Conservation (phyloP, 1,140 invertebrate species). For the Macrostomum lignano region DNA sequence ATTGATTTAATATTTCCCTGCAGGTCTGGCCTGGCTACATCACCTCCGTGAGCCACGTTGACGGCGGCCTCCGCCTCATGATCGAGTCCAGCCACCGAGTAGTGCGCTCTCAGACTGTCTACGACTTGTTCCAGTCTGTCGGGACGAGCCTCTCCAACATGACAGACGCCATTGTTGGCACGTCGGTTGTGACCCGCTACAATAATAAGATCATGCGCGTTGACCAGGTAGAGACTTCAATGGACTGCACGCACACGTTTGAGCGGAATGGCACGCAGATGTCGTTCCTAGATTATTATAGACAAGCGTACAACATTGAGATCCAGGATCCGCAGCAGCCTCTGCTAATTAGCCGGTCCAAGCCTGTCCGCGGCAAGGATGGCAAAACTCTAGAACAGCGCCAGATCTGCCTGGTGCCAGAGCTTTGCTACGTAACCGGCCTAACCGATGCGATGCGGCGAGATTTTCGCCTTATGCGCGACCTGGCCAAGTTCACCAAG, state of each 20-base stretch:
- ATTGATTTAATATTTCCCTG: too few relatives aligned
- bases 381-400: background rate
- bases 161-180: conserved; percentile 38
- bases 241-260: conserved; percentile 34
- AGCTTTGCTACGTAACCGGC: conserved; percentile 20
- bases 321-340: conserved; percentile 51
- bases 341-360: conserved; percentile 27
- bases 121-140: conserved; percentile 6
- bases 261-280: conserved; percentile 34
- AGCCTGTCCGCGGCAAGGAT: conserved; percentile 1
- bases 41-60: conserved; percentile 48
- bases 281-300: conserved; percentile 48
- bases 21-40: conserved; percentile 69
- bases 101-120: conserved; percentile 44
- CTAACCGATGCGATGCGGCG: conserved; percentile 17
- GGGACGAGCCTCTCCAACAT: background rate
- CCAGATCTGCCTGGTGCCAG: conserved; percentile 17
- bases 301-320: conserved; percentile 33
- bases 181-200: conserved; percentile 54
- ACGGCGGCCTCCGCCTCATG: conserved; percentile 56
- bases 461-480: conserved; percentile 18
- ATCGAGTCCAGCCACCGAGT: conserved; percentile 56
- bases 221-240: conserved; percentile 54
- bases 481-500: conserved; percentile 1
- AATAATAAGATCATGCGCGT: conserved; percentile 64